A percentile compares a stretch with the other conserved stretches of the same genome.
Conservation (phyloP, 1,140 invertebrate genomes). For the Drosophila rufa region DNA sequence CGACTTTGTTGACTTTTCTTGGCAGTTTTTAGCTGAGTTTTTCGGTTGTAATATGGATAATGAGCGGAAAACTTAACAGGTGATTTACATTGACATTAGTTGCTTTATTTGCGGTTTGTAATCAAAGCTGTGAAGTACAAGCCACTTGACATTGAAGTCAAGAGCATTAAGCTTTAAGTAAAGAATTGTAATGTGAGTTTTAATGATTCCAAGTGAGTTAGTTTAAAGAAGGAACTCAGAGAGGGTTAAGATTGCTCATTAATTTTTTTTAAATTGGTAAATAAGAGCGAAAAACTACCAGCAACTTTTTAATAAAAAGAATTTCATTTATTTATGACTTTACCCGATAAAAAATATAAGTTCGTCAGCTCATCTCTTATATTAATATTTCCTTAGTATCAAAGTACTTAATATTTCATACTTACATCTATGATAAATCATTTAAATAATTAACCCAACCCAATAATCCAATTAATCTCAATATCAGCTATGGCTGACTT, state of each 20-base stretch:
- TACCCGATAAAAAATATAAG: too few species aligned
- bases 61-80: slow-evolving; percentile 51
- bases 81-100: slow-evolving; percentile 48
- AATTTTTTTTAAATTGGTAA: too few species aligned
- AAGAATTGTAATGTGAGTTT: not conserved
- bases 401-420: too few species aligned
- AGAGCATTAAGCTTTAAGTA: not conserved
- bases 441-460: not conserved
- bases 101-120: slow-evolving; percentile 22
- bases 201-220: not conserved
- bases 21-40: slow-evolving; percentile 7
- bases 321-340: too few species aligned
- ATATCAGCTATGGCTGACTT: slow-evolving; percentile 2
- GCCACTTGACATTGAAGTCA: slow-evolving; percentile 11
- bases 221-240: not conserved
- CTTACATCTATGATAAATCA: not conserved
- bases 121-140: slow-evolving; percentile 4
- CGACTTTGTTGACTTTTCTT: slow-evolving; percentile 38
- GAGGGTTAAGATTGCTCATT: too few species aligned
- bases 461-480: not conserved
- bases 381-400: too few species aligned
- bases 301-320: too few species aligned
- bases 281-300: too few species aligned
- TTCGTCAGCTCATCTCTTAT: too few species aligned
- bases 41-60: slow-evolving; percentile 39